Percentiles rank a stretch among this genome's conserved stretches.
Evolutionary conservation across 2,113 vertebrate genomes (phyloP).

Genomic region (Mungos mungo): DNA sequence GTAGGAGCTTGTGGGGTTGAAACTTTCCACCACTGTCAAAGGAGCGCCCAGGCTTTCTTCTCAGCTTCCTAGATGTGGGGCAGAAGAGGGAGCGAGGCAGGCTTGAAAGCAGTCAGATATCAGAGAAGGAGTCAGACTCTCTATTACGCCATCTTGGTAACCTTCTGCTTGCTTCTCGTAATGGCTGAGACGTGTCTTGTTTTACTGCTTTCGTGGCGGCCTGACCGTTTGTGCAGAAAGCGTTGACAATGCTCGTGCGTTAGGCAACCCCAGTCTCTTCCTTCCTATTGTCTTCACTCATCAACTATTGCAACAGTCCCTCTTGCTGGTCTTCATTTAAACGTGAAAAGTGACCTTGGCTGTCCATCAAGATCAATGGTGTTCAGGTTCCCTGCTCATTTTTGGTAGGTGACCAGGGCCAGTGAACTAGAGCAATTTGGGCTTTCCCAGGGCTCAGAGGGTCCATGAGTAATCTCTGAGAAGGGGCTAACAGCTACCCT

Average conservation of each 20-base stretch:
- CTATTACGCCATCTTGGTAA: fast-evolving
- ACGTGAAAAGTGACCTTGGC: not conserved
- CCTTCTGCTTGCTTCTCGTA: not conserved
- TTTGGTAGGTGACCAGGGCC: not conserved
- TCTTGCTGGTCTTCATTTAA: not conserved
- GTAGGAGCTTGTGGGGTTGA: not conserved
- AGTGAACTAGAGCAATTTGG: fast-evolving
- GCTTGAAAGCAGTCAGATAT: not conserved
- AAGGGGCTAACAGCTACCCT: not conserved
- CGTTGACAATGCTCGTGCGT: not conserved
- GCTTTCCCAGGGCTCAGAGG: not conserved
- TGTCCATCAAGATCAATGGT: not conserved
- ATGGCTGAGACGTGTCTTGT: not conserved
- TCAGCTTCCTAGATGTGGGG: not conserved
- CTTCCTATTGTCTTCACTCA: not conserved
- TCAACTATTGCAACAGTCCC: not conserved
- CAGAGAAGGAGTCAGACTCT: not conserved
- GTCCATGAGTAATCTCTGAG: not conserved
- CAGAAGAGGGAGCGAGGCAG: too few relatives aligned
- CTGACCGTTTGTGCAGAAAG: fast-evolving
- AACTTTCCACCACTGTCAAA: not conserved
- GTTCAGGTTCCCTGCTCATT: not conserved
- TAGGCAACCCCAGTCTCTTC: fast-evolving
- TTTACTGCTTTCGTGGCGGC: fast-evolving
- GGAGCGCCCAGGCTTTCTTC: not conserved